Conservation (phyloP, 1,140 invertebrate genomes). For the Heliconius hermathena region DNA sequence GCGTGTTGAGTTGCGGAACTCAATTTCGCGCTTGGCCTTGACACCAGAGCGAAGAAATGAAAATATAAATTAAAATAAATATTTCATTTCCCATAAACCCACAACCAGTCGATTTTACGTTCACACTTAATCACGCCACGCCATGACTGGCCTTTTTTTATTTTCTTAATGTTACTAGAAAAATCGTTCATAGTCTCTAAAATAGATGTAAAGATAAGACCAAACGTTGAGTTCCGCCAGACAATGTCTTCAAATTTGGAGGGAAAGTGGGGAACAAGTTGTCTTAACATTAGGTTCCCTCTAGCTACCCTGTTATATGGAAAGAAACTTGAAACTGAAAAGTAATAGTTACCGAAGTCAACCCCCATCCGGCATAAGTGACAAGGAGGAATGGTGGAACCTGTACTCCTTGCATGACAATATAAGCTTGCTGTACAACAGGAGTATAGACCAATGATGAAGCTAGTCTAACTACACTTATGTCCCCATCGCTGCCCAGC, state of each 20-base stretch:
- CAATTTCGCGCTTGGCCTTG: too few species aligned
- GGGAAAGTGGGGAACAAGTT: not conserved
- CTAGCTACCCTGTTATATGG: not conserved
- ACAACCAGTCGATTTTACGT: too few species aligned
- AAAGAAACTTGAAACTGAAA: not conserved
- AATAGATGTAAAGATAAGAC: too few species aligned
- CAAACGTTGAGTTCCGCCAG: too few species aligned
- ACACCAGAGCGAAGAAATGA: too few species aligned
- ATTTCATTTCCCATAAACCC: too few species aligned
- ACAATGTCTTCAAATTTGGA: not conserved
- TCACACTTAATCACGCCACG: too few species aligned
- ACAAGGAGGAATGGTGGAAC: slow-evolving; percentile 54
- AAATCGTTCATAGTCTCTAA: too few species aligned
- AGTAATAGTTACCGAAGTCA: slow-evolving; percentile 43
- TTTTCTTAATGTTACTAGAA: too few species aligned
- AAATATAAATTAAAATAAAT: too few species aligned
- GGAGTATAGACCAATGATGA: slow-evolving; percentile 43
- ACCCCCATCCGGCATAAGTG: slow-evolving; percentile 60
- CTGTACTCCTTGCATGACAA: slow-evolving; percentile 34
- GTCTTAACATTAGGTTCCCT: not conserved
- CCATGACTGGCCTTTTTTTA: too few species aligned
- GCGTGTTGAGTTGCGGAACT: too few species aligned
- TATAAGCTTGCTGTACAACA: slow-evolving; percentile 46
- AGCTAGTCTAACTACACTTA: slow-evolving; percentile 47
- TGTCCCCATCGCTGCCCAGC: slow-evolving; percentile 52